phyloP scores from a whole-genome alignment of 1,140 invertebrate species.

The Tribolium madens region DNA sequence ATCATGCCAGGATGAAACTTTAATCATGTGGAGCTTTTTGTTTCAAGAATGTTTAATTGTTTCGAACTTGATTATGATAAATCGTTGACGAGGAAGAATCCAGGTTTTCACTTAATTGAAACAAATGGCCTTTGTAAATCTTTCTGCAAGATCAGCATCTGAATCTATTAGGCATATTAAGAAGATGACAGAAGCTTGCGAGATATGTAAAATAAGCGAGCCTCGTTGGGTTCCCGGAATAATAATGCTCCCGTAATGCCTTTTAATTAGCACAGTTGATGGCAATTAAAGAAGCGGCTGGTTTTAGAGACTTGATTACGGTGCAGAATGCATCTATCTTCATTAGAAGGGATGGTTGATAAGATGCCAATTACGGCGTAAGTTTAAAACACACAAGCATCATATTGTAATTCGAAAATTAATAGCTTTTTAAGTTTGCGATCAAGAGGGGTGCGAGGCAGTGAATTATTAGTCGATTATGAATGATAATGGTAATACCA shows the following conservation, averaged over 20 bases:
- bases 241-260: conserved; percentile 51
- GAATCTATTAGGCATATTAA: conserved; percentile 45
- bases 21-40: no score
- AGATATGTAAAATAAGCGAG: conserved; percentile 47
- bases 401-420: background rate
- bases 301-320: conserved; percentile 47
- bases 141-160: conserved; percentile 32
- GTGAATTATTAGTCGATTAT: background rate
- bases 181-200: conserved; percentile 46
- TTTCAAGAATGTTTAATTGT: background rate
- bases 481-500: background rate
- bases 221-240: conserved; percentile 36
- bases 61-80: background rate
- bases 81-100: background rate
- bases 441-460: background rate
- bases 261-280: conserved; percentile 54
- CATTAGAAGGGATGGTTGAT: conserved; percentile 50
- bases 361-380: conserved; percentile 49
- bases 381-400: background rate
- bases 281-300: conserved; percentile 53
- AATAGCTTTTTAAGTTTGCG: background rate
- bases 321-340: conserved; percentile 54
- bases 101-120: conserved; percentile 41
- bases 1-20: conserved; percentile 5
- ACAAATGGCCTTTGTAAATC: conserved; percentile 43